A percentile compares a stretch with the other conserved stretches of the same genome.
Evolutionary conservation across 2,888 invertebrate genomes (phyloP).

Genomic region (Chironomus riparius): DNA sequence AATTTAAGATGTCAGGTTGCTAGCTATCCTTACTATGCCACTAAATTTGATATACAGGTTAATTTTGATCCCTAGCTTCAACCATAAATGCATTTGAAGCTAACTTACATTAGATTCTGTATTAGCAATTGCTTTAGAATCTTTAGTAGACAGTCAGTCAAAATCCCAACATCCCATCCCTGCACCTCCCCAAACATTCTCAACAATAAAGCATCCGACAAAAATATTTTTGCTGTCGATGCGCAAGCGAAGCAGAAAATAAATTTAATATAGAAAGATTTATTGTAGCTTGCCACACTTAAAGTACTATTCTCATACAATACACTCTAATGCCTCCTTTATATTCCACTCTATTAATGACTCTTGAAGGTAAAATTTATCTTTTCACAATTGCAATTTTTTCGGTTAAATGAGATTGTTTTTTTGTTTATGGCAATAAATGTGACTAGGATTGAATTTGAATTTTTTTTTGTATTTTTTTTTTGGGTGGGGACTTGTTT

Average conservation of each 20-base stretch:
- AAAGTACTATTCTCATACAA: background rate
- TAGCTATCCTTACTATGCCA: no score
- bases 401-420: background rate
- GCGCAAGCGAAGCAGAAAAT: constrained; percentile 12
- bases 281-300: background rate
- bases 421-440: background rate
- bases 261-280: constrained; percentile 18
- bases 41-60: no score
- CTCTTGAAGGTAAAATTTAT: constrained; percentile 6
- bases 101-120: no score
- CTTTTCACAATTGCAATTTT: background rate
- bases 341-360: background rate
- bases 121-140: no score
- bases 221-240: constrained; percentile 2
- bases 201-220: background rate
- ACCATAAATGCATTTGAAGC: no score
- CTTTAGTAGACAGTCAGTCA: no score
- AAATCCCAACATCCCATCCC: no score
- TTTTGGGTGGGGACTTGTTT: background rate
- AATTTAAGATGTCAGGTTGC: no score
- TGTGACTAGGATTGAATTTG: background rate
- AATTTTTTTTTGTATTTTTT: background rate
- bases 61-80: no score
- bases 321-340: background rate
- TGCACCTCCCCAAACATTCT: no score